Conservation (phyloP, 2,888 invertebrate genomes). For the Drosophila trichaetosa region DNA sequence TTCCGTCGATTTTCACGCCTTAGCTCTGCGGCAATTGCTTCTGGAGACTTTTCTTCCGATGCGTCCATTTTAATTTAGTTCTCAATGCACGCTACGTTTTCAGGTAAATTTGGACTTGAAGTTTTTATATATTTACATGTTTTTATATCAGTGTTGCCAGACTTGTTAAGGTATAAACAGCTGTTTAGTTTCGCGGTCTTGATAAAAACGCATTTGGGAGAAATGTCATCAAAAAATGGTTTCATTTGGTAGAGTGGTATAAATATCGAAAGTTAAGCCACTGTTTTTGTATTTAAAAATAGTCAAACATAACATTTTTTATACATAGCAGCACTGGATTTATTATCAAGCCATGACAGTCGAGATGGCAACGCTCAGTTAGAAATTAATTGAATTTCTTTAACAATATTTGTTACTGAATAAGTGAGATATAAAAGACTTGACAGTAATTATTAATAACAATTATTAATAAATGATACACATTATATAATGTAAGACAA, state of each 20-base stretch:
- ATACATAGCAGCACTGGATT: neutral
- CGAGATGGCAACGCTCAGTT: neutral
- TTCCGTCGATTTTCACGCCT: conserved; percentile 38
- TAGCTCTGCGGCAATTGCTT: conserved; percentile 20
- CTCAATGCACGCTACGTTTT: neutral
- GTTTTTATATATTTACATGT: neutral
- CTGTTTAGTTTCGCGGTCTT: neutral
- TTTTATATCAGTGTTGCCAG: conserved; percentile 1
- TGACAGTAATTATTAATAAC: neutral
- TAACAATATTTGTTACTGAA: neutral
- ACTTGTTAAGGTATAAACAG: neutral
- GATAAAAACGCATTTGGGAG: neutral
- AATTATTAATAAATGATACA: neutral
- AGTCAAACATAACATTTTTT: neutral
- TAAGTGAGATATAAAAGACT: neutral
- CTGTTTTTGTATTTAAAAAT: neutral
- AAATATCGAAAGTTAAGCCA: neutral
- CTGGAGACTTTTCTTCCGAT: neutral
- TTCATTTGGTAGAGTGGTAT: neutral
- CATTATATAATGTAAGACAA: neutral
- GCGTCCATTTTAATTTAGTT: conserved; percentile 31
- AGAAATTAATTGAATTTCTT: neutral
- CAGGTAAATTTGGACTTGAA: neutral
- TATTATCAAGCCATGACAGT: neutral
- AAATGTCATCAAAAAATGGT: neutral